Base-by-base conservation (phyloP, 1,140 invertebrate genomes). In the Camponotus pennsylvanicus region DNA sequence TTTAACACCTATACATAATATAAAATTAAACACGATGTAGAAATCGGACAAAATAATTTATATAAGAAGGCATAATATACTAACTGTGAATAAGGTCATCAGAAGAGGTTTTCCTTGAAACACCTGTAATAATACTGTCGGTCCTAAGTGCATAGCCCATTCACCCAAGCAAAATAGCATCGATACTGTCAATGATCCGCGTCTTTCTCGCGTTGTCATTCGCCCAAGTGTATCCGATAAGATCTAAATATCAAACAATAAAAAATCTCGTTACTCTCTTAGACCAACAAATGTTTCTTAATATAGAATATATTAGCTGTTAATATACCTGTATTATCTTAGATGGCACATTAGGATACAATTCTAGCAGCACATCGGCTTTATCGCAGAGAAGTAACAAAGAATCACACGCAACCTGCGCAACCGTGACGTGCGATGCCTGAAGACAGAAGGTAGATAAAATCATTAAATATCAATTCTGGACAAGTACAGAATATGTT, bases 161-260 rank as follows among this genome's bases (percentile, higher is more conserved):
- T 99, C 98, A 0, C 98, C 98, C 49, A 99, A 95, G 93, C 98
- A 98, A 79, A 99, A 97, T 89, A 99, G 96, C 91, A 99, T 96
- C 0, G 98, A 97, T 27, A 98, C 97, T 0, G 98, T 96, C 45
- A 99, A 95, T 88, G 97, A 86, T 52, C 93, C 93, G 11, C 96
- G 94, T 69, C 94, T 95, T 86, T 95, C 95, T 52, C 93, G 91
- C 34, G 95, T 95, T 71, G 96, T 95, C 91, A 96, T 95, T 86
- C 94, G 95, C 45, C 95, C 95, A n/a, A 97, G 92, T 87, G 96
- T 96, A 89, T 96, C 95, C 15, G 96, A 95, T 86, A 97, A 92
- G 92, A 96, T 95, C 96, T 97, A 61, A 52, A 79, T 27, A 40
- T 75, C 21, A 7, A 57, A 73, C 18, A 37, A 75, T 57, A 61